Percentiles rank a stretch among this genome's conserved stretches.
Evolutionary conservation across 2,113 vertebrate species (phyloP).

Genomic region (Tragelaphus buxtoni): DNA sequence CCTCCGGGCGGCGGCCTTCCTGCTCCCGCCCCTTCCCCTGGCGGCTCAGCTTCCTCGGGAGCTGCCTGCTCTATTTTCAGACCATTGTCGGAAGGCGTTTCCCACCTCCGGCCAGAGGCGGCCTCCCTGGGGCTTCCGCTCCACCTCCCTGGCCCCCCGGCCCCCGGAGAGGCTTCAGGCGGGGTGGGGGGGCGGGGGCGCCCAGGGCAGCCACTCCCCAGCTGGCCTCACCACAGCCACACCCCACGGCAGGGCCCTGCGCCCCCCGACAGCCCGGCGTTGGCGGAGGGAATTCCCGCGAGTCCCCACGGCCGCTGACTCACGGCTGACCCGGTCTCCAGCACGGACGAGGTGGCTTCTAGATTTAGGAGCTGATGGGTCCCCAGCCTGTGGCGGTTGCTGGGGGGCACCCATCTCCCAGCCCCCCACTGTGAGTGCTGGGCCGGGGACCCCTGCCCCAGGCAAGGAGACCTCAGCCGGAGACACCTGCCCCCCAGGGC

Average conservation of each 20-base stretch:
- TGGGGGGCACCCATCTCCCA: not conserved
- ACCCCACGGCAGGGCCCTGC: not conserved
- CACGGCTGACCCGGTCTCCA: not conserved
- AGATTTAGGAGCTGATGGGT: not conserved
- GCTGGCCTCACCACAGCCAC: fast-evolving
- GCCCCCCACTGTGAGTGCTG: fast-evolving
- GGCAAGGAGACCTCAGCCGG: not conserved
- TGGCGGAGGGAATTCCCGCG: not conserved
- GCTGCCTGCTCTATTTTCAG: constrained; percentile 37
- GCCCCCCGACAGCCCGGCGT: not conserved
- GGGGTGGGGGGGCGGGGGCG: fast-evolving
- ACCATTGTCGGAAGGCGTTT: constrained; percentile 46
- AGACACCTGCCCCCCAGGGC: constrained; percentile 27
- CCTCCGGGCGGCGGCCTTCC: not conserved
- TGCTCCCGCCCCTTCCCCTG: not conserved
- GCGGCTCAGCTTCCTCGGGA: not conserved
- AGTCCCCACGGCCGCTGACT: not conserved
- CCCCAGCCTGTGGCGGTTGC: not conserved
- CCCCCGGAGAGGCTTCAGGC: too few relatives aligned
- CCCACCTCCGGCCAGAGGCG: not conserved
- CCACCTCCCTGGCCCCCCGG: not conserved
- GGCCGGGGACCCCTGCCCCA: not conserved
- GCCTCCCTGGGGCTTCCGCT: not conserved
- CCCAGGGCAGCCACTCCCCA: not conserved
- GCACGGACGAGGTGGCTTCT: not conserved